These are phyloP conservation scores for Zosterops pallidus DNA, from an alignment of 2,113 vertebrate genomes.

Conservation along the genomic window DNA sequence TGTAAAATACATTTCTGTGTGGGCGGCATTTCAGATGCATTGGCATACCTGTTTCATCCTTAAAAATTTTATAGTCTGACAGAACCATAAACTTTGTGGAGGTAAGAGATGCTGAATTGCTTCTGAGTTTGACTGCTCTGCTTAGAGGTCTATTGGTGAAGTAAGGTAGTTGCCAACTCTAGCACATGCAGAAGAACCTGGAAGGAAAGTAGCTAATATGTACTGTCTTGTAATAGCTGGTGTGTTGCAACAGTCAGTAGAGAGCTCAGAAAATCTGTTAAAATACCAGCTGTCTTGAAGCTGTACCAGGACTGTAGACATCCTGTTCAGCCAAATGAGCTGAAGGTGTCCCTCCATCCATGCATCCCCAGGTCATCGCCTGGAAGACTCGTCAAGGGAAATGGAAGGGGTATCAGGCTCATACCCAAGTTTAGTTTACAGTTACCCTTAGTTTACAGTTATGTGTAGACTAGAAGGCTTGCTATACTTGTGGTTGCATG, in stretches of 20 bases:
- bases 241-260: not conserved
- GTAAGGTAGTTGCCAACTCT: not conserved
- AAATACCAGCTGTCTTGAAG: not conserved
- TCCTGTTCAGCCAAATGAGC: not conserved
- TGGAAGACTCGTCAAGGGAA: not conserved
- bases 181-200: not conserved
- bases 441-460: not conserved
- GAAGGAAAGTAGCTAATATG: not conserved
- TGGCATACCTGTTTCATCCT: not conserved
- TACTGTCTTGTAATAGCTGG: not conserved
- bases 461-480: not conserved
- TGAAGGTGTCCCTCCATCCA: not conserved
- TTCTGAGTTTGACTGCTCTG: not conserved
- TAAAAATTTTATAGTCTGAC: not conserved
- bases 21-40: not conserved
- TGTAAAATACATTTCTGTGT: not conserved
- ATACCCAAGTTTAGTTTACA: not conserved
- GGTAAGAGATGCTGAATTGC: not conserved
- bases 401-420: not conserved
- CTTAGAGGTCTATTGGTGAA: not conserved
- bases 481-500: rapidly evolving
- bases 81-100: not conserved
- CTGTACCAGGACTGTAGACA: not conserved
- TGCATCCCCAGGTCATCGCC: not conserved
- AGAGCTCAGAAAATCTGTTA: not conserved